Percentiles rank a stretch among this genome's conserved stretches.
Evolutionary conservation across 2,113 vertebrate genomes (phyloP).

Genomic region (Notarius lentiginosus): DNA sequence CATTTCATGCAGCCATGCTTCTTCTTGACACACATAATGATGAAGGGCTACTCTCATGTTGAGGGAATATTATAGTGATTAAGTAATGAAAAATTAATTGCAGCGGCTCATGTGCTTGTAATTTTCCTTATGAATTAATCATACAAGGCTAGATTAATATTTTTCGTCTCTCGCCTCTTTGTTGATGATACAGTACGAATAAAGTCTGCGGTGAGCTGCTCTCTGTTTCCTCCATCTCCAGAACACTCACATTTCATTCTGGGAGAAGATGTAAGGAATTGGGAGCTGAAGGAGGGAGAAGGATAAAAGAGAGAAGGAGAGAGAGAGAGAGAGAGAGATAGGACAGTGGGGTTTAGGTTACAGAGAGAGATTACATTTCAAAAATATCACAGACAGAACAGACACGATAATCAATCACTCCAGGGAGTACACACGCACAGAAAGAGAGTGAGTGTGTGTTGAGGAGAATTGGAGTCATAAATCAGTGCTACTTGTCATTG

Average conservation of each 20-base stretch:
- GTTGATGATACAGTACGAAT: not conserved
- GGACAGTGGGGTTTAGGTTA: conserved; percentile 61
- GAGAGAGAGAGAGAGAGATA: conserved; percentile 30
- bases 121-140: conserved; percentile 45
- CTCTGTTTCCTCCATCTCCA: not conserved
- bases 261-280: not conserved
- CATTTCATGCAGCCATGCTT: conserved; percentile 41
- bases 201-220: conserved; percentile 3
- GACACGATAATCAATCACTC: conserved; percentile 77
- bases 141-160: conserved; percentile 37
- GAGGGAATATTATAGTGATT: conserved; percentile 47
- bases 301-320: conserved; percentile 4
- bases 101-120: conserved; percentile 34
- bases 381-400: conserved; percentile 71
- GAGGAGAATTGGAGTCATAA: conserved; percentile 69
- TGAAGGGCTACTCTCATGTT: conserved; percentile 40
- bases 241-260: conserved; percentile 22
- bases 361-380: conserved; percentile 61
- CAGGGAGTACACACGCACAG: conserved; percentile 42
- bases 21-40: conserved; percentile 41
- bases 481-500: conserved; percentile 69
- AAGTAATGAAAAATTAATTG: conserved; percentile 50
- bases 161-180: conserved; percentile 19
- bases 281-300: not conserved
- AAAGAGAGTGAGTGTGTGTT: conserved; percentile 62